Percentiles rank a stretch among this genome's conserved stretches.
Evolutionary conservation across 1,140 invertebrate genomes (phyloP).

Genomic region (Hyles vespertilio): DNA sequence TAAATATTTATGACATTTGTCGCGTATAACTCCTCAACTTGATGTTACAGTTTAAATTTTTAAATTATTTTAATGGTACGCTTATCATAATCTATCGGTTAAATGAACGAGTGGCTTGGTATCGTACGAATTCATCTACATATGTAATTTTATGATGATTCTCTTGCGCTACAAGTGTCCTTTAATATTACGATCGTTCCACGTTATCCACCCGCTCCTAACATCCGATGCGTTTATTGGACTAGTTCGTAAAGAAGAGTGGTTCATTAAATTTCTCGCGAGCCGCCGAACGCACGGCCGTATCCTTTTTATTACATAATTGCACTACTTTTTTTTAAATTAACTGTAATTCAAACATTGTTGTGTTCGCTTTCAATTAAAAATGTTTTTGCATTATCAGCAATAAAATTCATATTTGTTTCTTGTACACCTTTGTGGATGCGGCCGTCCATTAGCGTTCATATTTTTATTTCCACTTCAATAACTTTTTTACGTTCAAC

Average conservation of each 20-base stretch:
- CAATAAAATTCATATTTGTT: slow-evolving; percentile 49
- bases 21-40: not conserved
- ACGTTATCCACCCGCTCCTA: slow-evolving; percentile 45
- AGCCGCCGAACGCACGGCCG: slow-evolving; percentile 15
- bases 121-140: slow-evolving; percentile 54
- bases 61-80: slow-evolving; percentile 19
- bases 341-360: slow-evolving; percentile 39
- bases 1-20: not conserved
- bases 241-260: slow-evolving; percentile 64
- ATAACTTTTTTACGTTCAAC: slow-evolving; percentile 31
- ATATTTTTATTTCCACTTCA: slow-evolving; percentile 24
- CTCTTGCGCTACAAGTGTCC: slow-evolving; percentile 56
- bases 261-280: slow-evolving; percentile 59
- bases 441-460: slow-evolving; percentile 29
- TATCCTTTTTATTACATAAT: slow-evolving; percentile 63
- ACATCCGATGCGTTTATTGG: slow-evolving; percentile 55
- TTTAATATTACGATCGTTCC: slow-evolving; percentile 53
- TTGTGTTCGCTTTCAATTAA: slow-evolving; percentile 38
- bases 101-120: slow-evolving; percentile 31
- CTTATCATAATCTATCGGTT: slow-evolving; percentile 34
- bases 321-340: slow-evolving; percentile 26
- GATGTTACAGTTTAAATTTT: slow-evolving; percentile 11
- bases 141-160: slow-evolving; percentile 57
- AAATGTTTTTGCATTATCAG: slow-evolving; percentile 30
- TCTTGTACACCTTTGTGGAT: slow-evolving; percentile 36